phyloP scores from a whole-genome alignment of 2,113 vertebrate genomes.

The Pangasianodon gigas region DNA sequence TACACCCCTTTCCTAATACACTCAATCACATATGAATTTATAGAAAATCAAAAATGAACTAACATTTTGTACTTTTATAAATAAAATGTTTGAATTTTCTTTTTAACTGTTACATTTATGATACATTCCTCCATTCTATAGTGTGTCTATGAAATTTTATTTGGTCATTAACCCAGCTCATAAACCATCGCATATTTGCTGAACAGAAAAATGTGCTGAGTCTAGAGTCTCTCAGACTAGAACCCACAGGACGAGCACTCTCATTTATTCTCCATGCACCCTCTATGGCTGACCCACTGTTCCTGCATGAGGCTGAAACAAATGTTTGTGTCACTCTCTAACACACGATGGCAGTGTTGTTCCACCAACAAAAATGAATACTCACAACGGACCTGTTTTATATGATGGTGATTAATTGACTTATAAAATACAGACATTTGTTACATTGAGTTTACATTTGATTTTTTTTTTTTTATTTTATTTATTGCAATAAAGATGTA shows the following conservation, averaged over 20 bases:
- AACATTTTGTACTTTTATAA: neutral
- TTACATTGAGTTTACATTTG: neutral
- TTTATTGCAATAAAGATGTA: slow-evolving; percentile 85
- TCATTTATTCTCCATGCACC: neutral
- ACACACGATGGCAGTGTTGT: slow-evolving; percentile 27
- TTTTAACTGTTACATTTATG: neutral
- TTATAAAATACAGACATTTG: neutral
- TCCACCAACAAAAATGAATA: neutral
- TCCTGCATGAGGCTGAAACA: neutral
- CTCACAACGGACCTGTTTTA: neutral
- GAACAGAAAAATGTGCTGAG: neutral
- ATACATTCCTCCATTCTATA: neutral
- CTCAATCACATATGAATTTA: neutral
- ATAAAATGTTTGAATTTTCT: neutral
- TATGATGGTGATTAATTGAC: neutral
- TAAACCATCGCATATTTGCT: neutral
- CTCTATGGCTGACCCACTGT: neutral
- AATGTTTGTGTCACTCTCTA: neutral
- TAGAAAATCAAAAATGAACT: neutral
- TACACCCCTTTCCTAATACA: neutral
- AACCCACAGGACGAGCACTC: neutral
- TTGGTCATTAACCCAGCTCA: neutral
- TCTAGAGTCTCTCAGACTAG: neutral
- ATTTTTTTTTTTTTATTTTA: slow-evolving; percentile 67
- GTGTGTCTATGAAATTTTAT: neutral